These are phyloP conservation scores for Tyria jacobaeae DNA, from an alignment of 2,888 invertebrate genomes.

Conservation along the genomic window DNA sequence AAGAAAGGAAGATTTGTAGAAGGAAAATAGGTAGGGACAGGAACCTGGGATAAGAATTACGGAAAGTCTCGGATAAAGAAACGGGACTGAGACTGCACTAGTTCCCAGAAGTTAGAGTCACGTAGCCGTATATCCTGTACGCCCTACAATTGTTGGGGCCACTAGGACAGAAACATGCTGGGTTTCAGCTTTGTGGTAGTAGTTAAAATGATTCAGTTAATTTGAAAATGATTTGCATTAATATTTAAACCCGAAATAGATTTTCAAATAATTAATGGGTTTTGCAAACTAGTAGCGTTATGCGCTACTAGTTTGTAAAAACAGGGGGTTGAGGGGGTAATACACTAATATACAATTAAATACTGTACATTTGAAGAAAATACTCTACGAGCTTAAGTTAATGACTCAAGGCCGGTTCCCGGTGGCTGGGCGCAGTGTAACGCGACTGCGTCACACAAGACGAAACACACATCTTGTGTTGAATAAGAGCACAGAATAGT, in stretches of 20 bases:
- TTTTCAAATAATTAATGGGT: neutral
- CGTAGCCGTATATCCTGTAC: no score
- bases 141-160: no score
- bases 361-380: conserved; percentile 30
- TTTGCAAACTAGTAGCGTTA: neutral
- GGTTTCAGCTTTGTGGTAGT: no score
- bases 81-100: no score
- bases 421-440: conserved; percentile 32
- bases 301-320: no score
- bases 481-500: conserved; percentile 10
- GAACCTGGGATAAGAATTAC: no score
- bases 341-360: conserved; percentile 15
- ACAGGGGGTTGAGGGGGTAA: conserved; percentile 19
- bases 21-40: no score
- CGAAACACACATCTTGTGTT: conserved; percentile 16
- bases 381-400: conserved; percentile 40
- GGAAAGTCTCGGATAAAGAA: no score
- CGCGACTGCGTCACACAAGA: conserved; percentile 36
- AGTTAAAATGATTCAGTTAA: neutral
- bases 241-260: neutral
- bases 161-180: no score
- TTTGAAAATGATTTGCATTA: neutral
- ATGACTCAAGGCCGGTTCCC: conserved; percentile 33
- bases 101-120: no score
- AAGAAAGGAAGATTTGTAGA: no score